Percentiles rank a stretch among this genome's conserved stretches.
Conservation (phyloP, 2,113 vertebrate species). For the Lepus timidus region DNA sequence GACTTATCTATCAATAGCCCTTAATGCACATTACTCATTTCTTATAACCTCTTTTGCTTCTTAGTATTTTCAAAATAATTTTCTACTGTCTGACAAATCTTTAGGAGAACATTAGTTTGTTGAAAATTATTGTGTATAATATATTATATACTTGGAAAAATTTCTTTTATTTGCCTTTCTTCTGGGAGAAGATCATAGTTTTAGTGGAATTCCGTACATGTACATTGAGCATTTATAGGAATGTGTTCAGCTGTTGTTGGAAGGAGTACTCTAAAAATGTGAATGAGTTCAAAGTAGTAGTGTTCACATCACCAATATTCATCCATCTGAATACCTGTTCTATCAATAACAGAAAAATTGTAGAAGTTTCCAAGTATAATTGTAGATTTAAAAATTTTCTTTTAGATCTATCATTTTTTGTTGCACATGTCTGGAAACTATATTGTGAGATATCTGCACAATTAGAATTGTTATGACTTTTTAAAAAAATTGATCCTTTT, state of each 20-base stretch:
- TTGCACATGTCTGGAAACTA: not conserved
- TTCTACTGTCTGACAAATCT: not conserved
- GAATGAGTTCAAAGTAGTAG: too few species aligned
- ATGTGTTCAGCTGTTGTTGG: too few species aligned
- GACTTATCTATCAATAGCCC: not conserved
- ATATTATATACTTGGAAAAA: not conserved
- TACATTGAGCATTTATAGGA: too few species aligned
- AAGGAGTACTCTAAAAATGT: too few species aligned
- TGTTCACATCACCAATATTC: too few species aligned
- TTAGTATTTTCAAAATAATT: slow-evolving; percentile 22
- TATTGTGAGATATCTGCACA: not conserved
- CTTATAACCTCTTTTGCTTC: not conserved
- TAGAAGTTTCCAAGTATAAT: not conserved
- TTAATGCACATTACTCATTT: not conserved
- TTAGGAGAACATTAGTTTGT: not conserved
- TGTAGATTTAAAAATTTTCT: not conserved
- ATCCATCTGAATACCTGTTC: not conserved
- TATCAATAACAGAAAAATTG: not conserved
- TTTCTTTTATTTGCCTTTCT: not conserved
- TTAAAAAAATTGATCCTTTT: not conserved
- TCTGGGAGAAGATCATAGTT: too few species aligned
- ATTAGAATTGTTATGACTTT: not conserved
- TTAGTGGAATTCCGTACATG: too few species aligned
- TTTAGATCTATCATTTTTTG: too few species aligned
- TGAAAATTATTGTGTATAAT: slow-evolving; percentile 16